Base-by-base conservation (phyloP, 2,113 vertebrate species). In the Cairina moschata region DNA sequence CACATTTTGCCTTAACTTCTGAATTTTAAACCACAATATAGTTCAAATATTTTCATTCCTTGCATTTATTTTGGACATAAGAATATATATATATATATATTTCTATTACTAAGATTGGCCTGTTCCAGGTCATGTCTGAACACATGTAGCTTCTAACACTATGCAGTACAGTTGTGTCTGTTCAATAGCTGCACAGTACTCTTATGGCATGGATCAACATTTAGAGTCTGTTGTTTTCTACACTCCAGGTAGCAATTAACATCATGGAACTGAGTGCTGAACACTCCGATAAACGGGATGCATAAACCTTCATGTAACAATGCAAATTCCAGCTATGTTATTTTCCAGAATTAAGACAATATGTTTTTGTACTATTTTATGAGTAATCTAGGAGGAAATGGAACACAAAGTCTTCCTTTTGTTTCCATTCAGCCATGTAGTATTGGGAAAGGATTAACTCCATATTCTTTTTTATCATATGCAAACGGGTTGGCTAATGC, bases 401-500 rank as follows among this genome's bases (percentile, higher is more conserved):
- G 78, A 94, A 84, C 13, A 75, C 8, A n/a, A 75, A 88, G 4
- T 67, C 72, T 94, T 95, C 60, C n/a, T 34, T 59, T 95, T 89
- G 59, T 90, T 93, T 96, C 63, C 36, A 52, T 85, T 94, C 55
- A 74, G 13, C 25, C 8, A 50, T 11, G 8, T 5, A 66, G 55
- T 62, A 86, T 82, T 74, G 63, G 56, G 80, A 94, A 95, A 91
- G 40, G 29, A 96, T 91, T 83, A 73, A 80, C 78, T 90, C 71
- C 44, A 55, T 86, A 62, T 89, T 90, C 74, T 91, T 83, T 83
- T 94, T 86, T 62, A 80, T 92, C 91, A 77, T 87, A 88, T 83
- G 59, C 67, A 91, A 91, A 82, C 31, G 31, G 54, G 32, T 80
- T 94, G 84, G 84, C 67, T 92, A 91, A 87, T 32, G 50, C 36